These are phyloP conservation scores for Rugalucina vietnamica DNA, from an alignment of 2,888 invertebrate genomes.

Conservation along the genomic window DNA sequence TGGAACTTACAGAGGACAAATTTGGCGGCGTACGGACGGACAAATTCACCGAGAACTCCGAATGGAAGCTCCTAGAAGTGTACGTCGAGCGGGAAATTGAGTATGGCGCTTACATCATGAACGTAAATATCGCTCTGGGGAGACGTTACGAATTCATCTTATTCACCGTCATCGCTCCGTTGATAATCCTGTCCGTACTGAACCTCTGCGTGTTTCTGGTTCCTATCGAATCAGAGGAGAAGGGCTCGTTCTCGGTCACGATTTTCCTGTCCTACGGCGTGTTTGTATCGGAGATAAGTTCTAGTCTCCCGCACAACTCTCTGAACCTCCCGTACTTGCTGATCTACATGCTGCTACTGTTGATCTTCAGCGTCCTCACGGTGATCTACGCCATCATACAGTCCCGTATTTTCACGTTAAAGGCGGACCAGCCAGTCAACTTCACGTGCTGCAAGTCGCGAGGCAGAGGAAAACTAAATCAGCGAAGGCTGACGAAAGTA, in stretches of 20 bases:
- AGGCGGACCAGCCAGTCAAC: neutral
- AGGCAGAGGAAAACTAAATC: too few relatives aligned
- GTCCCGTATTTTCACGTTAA: constrained; percentile 19
- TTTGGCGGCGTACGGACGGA: constrained; percentile 26
- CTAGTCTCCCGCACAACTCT: constrained; percentile 58
- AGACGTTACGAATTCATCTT: constrained; percentile 49
- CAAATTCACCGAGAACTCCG: constrained; percentile 54
- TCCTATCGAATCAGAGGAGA: constrained; percentile 60
- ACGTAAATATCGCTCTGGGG: constrained; percentile 41
- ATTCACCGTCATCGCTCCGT: constrained; percentile 53
- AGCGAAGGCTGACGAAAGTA: neutral
- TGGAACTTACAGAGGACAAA: constrained; percentile 21
- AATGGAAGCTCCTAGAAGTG: constrained; percentile 43
- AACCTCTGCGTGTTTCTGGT: constrained; percentile 58
- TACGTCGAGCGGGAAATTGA: constrained; percentile 1
- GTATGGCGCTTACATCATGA: constrained; percentile 42
- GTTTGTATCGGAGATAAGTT: constrained; percentile 55
- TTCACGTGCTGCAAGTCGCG: neutral
- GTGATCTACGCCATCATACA: constrained; percentile 59
- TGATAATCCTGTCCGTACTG: constrained; percentile 52
- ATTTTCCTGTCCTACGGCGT: constrained; percentile 61
- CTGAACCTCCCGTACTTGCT: constrained; percentile 47
- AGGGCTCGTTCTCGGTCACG: constrained; percentile 59
- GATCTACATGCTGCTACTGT: constrained; percentile 53
- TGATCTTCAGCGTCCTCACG: constrained; percentile 53